Conservation (phyloP, 2,113 vertebrate genomes). For the Ammodytes marinus region DNA sequence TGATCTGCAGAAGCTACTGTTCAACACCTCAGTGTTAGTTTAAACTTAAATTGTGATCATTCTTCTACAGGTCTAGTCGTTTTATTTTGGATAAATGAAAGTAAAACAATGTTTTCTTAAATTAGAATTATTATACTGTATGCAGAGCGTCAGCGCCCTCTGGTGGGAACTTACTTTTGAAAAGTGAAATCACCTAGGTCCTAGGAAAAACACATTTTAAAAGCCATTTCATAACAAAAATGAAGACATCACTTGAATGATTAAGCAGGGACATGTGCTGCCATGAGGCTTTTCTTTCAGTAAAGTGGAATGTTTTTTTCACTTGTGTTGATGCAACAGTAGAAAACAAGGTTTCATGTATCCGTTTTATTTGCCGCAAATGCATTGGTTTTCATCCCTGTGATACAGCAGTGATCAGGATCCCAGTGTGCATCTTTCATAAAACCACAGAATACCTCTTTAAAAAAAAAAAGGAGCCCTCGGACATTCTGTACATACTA, state of each 20-base stretch:
- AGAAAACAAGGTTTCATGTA: slow-evolving; percentile 23
- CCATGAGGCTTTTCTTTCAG: background rate
- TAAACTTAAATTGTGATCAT: background rate
- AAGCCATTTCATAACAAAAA: background rate
- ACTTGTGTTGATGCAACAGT: slow-evolving; percentile 19
- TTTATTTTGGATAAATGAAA: background rate
- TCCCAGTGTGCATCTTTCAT: slow-evolving; percentile 52
- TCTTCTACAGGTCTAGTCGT: background rate
- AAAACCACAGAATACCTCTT: slow-evolving; percentile 60
- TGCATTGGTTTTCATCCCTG: slow-evolving; percentile 36
- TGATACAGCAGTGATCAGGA: slow-evolving; percentile 51
- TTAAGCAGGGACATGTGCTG: background rate
- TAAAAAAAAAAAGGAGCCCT: slow-evolving; percentile 6
- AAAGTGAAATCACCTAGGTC: background rate
- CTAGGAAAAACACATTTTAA: background rate
- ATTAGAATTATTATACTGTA: background rate
- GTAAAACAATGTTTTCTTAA: background rate
- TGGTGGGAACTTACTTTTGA: slow-evolving; percentile 39
- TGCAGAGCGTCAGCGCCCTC: slow-evolving; percentile 24
- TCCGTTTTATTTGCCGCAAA: slow-evolving; percentile 51
- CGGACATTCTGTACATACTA: slow-evolving; percentile 42
- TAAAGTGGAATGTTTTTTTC: background rate
- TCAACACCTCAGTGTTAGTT: background rate
- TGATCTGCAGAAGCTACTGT: background rate
- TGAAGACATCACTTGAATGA: background rate